phyloP scores from a whole-genome alignment of 1,140 invertebrate genomes.

The Orius insidiosus region DNA sequence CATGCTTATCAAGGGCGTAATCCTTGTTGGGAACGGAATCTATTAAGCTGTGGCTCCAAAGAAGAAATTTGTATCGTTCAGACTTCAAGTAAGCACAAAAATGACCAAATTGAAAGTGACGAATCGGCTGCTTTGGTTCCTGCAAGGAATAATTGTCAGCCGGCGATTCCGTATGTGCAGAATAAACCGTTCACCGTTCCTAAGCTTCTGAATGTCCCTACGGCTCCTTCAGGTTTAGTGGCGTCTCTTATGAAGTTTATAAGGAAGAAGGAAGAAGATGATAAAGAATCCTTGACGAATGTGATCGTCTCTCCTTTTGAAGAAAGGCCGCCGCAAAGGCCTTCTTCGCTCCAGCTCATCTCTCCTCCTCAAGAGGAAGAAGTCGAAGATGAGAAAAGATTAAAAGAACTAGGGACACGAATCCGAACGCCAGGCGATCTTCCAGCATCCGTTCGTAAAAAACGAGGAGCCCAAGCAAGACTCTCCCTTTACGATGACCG shows the following conservation, averaged over 20 bases:
- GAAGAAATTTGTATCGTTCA: conserved; percentile 14
- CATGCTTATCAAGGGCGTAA: conserved; percentile 78
- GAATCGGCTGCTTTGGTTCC: neutral
- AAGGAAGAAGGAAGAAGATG: conserved; percentile 20
- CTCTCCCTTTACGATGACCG: conserved; percentile 73
- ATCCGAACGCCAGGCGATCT: conserved; percentile 69
- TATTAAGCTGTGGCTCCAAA: conserved; percentile 28
- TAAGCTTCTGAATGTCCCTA: conserved; percentile 1
- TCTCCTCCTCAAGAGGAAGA: conserved; percentile 26
- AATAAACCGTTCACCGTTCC: conserved; percentile 17
- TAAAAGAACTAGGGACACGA: conserved; percentile 52
- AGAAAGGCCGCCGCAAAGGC: conserved; percentile 19
- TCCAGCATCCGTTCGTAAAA: conserved; percentile 50
- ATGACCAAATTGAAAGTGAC: neutral
- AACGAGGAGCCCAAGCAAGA: conserved; percentile 36
- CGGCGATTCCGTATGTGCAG: conserved; percentile 27
- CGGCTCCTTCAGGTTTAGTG: neutral
- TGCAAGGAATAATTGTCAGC: neutral
- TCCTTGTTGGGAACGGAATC: conserved; percentile 73
- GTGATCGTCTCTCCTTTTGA: conserved; percentile 23
- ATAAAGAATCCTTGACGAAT: conserved; percentile 19
- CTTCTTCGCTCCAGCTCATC: conserved; percentile 25
- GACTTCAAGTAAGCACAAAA: conserved; percentile 18
- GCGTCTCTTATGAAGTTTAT: conserved; percentile 17
- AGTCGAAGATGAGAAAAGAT: conserved; percentile 32